Evolutionary conservation across 2,888 invertebrate species (phyloP), one percentile per base, ranked within the genome.

Genomic region (Apodemia zela): DNA sequence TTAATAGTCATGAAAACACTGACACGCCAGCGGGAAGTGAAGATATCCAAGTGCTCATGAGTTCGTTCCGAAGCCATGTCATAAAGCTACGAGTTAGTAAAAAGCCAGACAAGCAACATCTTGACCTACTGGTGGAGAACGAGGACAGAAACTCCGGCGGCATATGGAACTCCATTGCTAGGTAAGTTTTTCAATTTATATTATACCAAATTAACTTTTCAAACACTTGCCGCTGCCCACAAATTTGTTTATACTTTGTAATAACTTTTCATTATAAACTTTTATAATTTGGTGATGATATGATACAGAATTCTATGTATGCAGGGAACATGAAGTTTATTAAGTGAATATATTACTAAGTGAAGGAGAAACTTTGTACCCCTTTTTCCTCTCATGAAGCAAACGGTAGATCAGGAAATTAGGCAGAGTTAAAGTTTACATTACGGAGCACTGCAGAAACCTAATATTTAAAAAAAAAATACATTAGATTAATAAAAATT

Each of bases 161-260:
- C 17, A 94, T 99, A 68, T 99, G 99, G 99, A 96, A 97, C 82
- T 98, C 98, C 49, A 97, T 98, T 75, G 97, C 98, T 0, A 98
- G 96, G 96, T 97, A 15, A 4, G 42, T 42, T 15, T 42, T 11
- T 15, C 15, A 42, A 5, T 42, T 25, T 25, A 25, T 2, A 42
- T n/a, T 25, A 25, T 4, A 25, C 25, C 25, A 25, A 4, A 4
- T 25, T 25, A 25, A 25, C 4, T 42, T 42, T 42, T 42, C 5
- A n/a, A n/a, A 42, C 42, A 2, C 38, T 11, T 25, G 25, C 15
- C 3, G 13, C 13, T 13, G 2, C 2, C 13, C 15, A 42, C 42
- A 42, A 42, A 42, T 42, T 15, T 38, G 38, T 38, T 38, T 38
- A 13, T 38, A 11, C 3, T 38, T 11, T 11, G 3, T 11, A 11